Base-by-base conservation (phyloP, 1,140 invertebrate species). In the Aphelinus certus region DNA sequence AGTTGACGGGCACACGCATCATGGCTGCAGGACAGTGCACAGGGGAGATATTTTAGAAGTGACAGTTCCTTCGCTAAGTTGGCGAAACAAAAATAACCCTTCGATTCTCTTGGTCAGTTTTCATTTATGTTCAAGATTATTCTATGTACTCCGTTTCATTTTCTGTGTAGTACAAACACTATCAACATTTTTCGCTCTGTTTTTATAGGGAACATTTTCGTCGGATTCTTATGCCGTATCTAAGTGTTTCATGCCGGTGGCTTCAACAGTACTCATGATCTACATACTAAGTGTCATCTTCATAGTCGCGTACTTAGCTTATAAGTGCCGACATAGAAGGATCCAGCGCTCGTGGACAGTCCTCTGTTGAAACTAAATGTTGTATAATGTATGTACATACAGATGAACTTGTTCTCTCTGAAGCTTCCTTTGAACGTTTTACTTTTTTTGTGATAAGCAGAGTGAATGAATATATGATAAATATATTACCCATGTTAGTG, bases 51-150 rank as follows among this genome's bases (percentile, higher is more conserved):
- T 87, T 65, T 88, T 90, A 43, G 94, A 95, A 86, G 92, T 93
- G 73, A 94, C 96, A 5, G 90, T 99, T 26, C 91, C 97, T 0
- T 98, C 97, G 5, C 98, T 98, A 80, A 98, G 93, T 82, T 99
- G 97, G 97, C 90, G 97, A 65, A 98, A 99, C 87, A 95, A 95
- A 85, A 89, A 94, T 78, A 94, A 95, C 87, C 97, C 97, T 0
- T 95, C 94, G 77, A 97, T 96, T 88, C 90, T 97, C 79, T 88
- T 99, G 89, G 94, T 95, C 89, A 90, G 88, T 86, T 26, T 45
- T 43, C 70, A 10, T 62, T 48, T 10, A 78, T 61, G 57, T 26
- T 26, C 26, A 26, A 26, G 26, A 26, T 26, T 26, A 26, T 26
- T 55, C 43, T 47, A 46, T 53, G 57, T 46, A 62, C n/a, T 2